These are phyloP conservation scores for Monochamus saltuarius DNA, from an alignment of 1,140 invertebrate genomes.

Conservation along the genomic window DNA sequence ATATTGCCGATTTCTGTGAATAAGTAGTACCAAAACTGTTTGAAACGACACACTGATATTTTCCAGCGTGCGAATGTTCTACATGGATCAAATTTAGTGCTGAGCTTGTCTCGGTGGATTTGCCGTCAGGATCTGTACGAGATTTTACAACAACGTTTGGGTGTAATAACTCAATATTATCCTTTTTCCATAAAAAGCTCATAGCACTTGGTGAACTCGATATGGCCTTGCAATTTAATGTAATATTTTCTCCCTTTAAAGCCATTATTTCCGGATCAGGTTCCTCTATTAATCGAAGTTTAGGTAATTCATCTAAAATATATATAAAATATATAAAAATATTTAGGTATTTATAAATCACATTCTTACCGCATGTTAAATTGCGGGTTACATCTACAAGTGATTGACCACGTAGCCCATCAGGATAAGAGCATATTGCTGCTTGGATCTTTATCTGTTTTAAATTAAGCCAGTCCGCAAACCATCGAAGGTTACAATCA, in stretches of 20 bases:
- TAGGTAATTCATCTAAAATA: conserved; percentile 71
- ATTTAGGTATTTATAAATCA: not conserved
- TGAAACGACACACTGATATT: conserved; percentile 90
- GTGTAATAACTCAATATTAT: conserved; percentile 71
- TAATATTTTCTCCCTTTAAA: conserved; percentile 81
- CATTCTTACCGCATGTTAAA: conserved; percentile 46
- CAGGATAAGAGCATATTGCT: conserved; percentile 73
- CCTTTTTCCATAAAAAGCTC: conserved; percentile 85
- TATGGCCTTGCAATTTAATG: conserved; percentile 77
- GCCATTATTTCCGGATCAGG: conserved; percentile 78
- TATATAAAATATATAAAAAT: not conserved
- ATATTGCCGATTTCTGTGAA: conserved; percentile 81
- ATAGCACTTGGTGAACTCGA: conserved; percentile 61
- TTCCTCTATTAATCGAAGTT: conserved; percentile 79
- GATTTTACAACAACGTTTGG: conserved; percentile 38
- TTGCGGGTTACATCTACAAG: conserved; percentile 69
- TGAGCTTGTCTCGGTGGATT: conserved; percentile 60
- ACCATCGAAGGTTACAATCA: conserved; percentile 44
- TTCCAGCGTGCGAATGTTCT: conserved; percentile 75
- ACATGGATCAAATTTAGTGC: conserved; percentile 72
- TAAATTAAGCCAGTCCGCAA: conserved; percentile 36
- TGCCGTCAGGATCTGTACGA: conserved; percentile 46
- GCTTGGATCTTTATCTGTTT: conserved; percentile 37
- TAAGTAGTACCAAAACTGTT: conserved; percentile 90
- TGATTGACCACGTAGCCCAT: conserved; percentile 65